These are phyloP conservation scores for Heterocephalus glaber DNA, from an alignment of 2,113 vertebrate species.

Conservation along the genomic window DNA sequence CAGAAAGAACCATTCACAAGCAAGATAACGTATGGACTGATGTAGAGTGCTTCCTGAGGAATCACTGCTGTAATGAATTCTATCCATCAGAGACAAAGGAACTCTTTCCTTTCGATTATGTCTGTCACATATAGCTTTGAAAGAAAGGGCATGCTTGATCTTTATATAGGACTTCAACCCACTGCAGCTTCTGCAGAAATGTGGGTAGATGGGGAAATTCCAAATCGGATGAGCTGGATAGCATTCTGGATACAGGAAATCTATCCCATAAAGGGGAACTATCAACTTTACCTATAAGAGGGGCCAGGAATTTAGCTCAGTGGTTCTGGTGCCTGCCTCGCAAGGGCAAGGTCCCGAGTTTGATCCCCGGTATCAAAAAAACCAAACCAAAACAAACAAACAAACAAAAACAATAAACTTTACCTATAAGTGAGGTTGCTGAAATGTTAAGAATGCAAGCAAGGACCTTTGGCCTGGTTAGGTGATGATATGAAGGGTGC, in stretches of 20 bases:
- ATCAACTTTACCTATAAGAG: background rate
- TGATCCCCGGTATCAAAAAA: no score
- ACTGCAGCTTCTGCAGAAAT: background rate
- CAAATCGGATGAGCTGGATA: background rate
- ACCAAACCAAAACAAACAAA: no score
- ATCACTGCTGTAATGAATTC: background rate
- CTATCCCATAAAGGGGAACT: no score
- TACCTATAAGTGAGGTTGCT: background rate
- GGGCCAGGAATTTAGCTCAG: no score
- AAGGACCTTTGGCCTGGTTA: background rate
- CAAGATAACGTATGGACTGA: background rate
- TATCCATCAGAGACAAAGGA: background rate
- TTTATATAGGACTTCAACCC: background rate
- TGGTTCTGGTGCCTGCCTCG: no score
- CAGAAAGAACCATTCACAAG: background rate
- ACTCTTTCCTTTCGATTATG: background rate
- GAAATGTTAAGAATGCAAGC: background rate
- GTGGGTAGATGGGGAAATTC: background rate
- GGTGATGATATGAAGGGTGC: background rate
- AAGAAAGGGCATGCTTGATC: background rate
- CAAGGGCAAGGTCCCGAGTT: no score
- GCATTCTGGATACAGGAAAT: background rate
- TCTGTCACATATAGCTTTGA: background rate
- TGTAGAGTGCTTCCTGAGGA: background rate
- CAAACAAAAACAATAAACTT: no score